Evolutionary conservation across 1,140 invertebrate species (phyloP), one percentile per base, ranked within the genome.

Genomic region (Oryctes rhinoceros): DNA sequence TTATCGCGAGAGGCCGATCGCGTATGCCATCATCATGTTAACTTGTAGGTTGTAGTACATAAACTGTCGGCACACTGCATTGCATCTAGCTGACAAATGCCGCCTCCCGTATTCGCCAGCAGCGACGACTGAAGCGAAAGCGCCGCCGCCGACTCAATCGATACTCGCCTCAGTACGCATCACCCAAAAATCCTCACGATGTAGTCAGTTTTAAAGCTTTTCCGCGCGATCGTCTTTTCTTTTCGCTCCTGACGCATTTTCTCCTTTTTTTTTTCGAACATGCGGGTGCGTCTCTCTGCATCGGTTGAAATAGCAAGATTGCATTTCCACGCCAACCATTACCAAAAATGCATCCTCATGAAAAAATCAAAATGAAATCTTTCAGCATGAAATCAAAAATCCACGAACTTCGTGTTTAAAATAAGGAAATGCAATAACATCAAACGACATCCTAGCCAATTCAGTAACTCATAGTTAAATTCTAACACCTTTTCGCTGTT

Each of bases 131-230:
- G 47, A 44, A 76, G 75, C 75, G 44, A 76, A 44, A 24, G 75
- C 75, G 75, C 75, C 75, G 75, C 75, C 75, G 75, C 75, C 75
- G 39, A 76, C 47, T 76, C 75, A 49, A 76, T 76, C 75, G 75
- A 76, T 76, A 76, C 65, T 71, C 65, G 65, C 65, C 65, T 71
- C 65, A 35, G 65, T 24, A 71, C 65, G 24, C 65, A 71, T 71
- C 65, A 71, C 24, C 65, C 20, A 24, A 71, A 71, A 37, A 37
- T 71, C 35, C 24, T 71, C 53, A 35, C 35, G 65, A 59, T 59
- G 65, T 71, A 71, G 65, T 71, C 65, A 71, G 11, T 71, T 71
- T 71, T 71, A 18, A 59, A 59, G 18, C 13, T n/a, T 59, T 59
- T 59, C 53, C 53, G 53, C 53, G 53, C 53, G 53, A 6, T 59